Evolutionary conservation across 2,888 invertebrate genomes (phyloP).

Genomic region (Tipula lateralis): DNA sequence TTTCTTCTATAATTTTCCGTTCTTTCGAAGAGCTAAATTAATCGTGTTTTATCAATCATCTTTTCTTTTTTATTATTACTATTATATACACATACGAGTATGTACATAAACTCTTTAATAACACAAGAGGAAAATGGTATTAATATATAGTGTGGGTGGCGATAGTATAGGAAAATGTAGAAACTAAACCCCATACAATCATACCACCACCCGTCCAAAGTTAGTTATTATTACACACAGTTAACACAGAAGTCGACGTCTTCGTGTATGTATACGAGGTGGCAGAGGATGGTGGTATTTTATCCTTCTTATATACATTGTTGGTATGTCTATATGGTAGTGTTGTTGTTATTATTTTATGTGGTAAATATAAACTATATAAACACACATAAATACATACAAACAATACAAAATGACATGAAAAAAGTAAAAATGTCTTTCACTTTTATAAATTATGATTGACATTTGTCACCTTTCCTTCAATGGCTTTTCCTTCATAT

Average conservation of each 20-base stretch:
- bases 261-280: background rate
- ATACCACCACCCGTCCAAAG: background rate
- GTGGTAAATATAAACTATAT: background rate
- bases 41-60: constrained; percentile 30
- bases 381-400: too few species aligned
- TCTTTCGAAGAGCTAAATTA: constrained; percentile 15
- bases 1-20: constrained; percentile 26
- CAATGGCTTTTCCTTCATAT: background rate
- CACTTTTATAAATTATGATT: constrained; percentile 28
- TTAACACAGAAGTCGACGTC: background rate
- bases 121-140: constrained; percentile 19
- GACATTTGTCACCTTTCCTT: constrained; percentile 26
- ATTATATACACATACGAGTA: background rate
- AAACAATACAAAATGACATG: background rate
- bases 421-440: background rate
- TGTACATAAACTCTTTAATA: background rate
- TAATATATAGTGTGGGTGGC: background rate
- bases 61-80: constrained; percentile 14
- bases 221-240: constrained; percentile 20
- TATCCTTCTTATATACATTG: background rate
- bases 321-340: background rate
- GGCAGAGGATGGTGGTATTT: background rate
- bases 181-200: background rate
- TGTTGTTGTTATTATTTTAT: background rate
- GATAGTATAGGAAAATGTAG: background rate